A percentile compares a stretch with the other conserved stretches of the same genome.
Conservation (phyloP, 2,888 invertebrate species). For the Pandemis heparana region DNA sequence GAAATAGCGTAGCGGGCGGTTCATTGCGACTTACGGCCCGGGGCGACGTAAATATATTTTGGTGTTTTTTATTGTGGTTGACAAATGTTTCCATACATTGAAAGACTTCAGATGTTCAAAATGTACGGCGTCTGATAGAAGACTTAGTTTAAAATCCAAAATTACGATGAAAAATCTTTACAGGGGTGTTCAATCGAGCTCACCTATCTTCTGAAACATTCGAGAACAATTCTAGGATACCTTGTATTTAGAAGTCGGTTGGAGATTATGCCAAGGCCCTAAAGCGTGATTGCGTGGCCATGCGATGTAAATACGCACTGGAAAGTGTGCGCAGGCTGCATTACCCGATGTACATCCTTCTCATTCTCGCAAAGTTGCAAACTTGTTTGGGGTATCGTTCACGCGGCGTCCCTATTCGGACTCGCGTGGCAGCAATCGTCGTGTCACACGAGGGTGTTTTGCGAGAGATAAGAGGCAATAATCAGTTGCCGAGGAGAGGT, state of each 20-base stretch:
- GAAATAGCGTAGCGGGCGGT: no score
- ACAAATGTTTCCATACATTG: no score
- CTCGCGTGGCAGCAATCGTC: not conserved
- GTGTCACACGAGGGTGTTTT: not conserved
- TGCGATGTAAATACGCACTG: constrained; percentile 44
- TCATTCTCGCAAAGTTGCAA: constrained; percentile 50
- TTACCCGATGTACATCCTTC: constrained; percentile 46
- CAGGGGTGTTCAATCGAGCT: no score
- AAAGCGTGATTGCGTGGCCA: not conserved
- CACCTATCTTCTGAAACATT: no score
- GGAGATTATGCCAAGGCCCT: constrained; percentile 18
- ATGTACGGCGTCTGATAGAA: no score
- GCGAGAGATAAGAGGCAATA: constrained; percentile 9
- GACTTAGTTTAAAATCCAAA: no score
- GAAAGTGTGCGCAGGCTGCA: constrained; percentile 50
- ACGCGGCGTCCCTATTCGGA: constrained; percentile 38
- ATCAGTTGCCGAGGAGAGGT: constrained; percentile 2
- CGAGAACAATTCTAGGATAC: no score
- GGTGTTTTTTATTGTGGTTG: no score
- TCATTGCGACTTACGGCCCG: no score
- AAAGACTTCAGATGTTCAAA: no score
- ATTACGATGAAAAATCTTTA: no score
- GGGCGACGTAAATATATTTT: no score
- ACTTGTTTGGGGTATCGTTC: constrained; percentile 65
- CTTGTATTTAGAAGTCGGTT: not conserved